Base-by-base conservation (phyloP, 1,140 invertebrate species). In the Solenopsis invicta region DNA sequence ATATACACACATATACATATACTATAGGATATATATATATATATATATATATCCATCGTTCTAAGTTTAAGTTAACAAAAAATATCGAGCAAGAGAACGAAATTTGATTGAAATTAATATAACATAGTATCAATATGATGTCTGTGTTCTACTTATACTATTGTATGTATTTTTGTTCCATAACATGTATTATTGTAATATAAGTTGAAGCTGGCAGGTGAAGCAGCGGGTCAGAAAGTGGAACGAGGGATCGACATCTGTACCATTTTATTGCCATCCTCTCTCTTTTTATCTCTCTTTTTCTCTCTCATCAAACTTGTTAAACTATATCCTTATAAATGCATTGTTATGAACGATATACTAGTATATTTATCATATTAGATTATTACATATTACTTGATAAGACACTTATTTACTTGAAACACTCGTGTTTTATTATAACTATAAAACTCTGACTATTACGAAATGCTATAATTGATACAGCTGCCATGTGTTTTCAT, bases 111-210 rank as follows among this genome's bases (percentile, higher is more conserved):
- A 88, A 91, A 78, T 91, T 89, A 80, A 87, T 85, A 90, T 88
- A 89, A 89, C 86, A 87, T 89, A 90, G 86, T 91, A 88, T 88
- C 59, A 89, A 90, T 91, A 93, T 90, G 75, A 90, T 92, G 85
- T 93, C 89, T 93, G 91, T 94, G 91, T 94, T 93, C 87, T 91
- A 92, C 88, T 92, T 92, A 91, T 92, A 91, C 78, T 89, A 91
- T 75, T 86, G 89, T 93, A 90, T 93, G 92, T 93, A 93, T 92
- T 93, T 92, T 90, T 94, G 91, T 92, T 88, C 85, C 88, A 89
- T 93, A 89, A 92, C 88, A 86, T 74, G 87, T 89, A 82, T 77
- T 77, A 91, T 90, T 91, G 89, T 93, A 93, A 92, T 78, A 91
- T 87, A 90, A 91, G 88, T 91, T 91, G 29, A 90, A 87, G 87